Evolutionary conservation across 2,797 vertebrate genomes (phyloP).

Genomic region (Chelonia mydas): DNA sequence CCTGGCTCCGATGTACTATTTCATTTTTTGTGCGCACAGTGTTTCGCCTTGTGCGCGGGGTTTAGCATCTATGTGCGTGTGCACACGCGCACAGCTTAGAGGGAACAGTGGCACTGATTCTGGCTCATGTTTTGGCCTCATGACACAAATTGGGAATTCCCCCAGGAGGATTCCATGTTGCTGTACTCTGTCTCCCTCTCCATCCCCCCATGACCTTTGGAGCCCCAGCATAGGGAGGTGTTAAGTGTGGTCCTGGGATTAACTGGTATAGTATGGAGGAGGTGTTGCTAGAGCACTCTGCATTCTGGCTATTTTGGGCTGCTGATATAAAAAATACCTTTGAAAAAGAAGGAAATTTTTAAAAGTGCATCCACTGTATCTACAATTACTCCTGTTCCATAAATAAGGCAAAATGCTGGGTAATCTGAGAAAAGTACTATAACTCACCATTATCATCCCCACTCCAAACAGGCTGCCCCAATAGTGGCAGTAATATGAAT

Average conservation of each 20-base stretch:
- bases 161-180: slow-evolving; percentile 17
- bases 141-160: slow-evolving; percentile 66
- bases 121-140: slow-evolving; percentile 51
- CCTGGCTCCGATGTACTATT: too few species aligned
- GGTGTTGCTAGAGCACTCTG: not conserved
- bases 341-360: not conserved
- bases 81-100: too few species aligned
- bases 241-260: not conserved
- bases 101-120: slow-evolving; percentile 32
- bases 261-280: fast-evolving
- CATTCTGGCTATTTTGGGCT: not conserved
- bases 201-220: not conserved
- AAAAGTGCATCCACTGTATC: fast-evolving
- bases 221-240: not conserved
- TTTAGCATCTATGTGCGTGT: too few species aligned
- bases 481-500: not conserved
- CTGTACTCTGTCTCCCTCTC: not conserved
- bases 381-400: not conserved
- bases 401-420: not conserved
- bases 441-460: not conserved
- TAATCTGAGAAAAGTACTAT: not conserved
- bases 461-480: not conserved
- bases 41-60: too few species aligned
- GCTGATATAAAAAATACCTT: not conserved
- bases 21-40: too few species aligned